Evolutionary conservation across 2,797 vertebrate species (phyloP).

Genomic region (Halcyon leucocephala): DNA sequence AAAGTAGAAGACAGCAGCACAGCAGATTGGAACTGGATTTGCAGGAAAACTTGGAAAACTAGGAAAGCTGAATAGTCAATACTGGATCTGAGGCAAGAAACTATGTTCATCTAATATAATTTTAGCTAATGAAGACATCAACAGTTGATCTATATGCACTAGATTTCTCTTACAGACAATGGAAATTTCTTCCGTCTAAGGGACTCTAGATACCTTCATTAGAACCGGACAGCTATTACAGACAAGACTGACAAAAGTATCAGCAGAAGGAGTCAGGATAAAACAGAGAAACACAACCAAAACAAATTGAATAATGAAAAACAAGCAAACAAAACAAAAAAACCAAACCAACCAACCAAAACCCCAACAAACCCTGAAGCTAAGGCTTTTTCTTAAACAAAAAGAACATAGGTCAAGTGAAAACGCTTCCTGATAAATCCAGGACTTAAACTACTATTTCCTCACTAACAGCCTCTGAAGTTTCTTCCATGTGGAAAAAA

Average conservation of each 20-base stretch:
- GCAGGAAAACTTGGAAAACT: not conserved
- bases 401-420: not conserved
- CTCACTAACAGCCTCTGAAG: not conserved
- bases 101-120: no score
- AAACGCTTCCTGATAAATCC: not conserved
- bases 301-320: not conserved
- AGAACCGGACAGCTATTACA: not conserved
- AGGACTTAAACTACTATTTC: not conserved
- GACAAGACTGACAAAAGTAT: not conserved
- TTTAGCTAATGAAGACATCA: no score
- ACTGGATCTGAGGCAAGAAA: not conserved
- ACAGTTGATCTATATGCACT: no score
- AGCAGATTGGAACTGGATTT: not conserved
- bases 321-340: no score
- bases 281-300: not conserved
- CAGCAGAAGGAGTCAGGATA: not conserved
- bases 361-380: not conserved
- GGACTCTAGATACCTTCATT: not conserved
- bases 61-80: not conserved
- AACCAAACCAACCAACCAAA: no score
- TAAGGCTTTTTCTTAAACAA: not conserved
- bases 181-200: no score
- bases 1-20: not conserved
- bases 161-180: no score
- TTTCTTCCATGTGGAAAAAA: not conserved